Evolutionary conservation across 2,888 invertebrate species (phyloP).

Genomic region (Listrodromus nycthemerus): DNA sequence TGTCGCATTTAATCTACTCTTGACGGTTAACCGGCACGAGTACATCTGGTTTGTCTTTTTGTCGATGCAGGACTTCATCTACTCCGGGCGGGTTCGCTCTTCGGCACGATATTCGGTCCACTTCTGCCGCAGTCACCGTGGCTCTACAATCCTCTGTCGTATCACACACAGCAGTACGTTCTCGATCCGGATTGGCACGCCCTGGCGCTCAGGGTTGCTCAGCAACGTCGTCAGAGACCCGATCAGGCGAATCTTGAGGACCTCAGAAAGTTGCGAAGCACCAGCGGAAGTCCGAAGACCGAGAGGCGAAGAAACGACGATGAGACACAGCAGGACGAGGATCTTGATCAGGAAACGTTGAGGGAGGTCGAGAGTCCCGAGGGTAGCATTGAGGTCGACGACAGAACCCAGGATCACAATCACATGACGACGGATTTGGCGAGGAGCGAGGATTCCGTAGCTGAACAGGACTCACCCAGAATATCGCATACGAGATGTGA

Average conservation of each 20-base stretch:
- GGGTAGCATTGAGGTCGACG: conserved; percentile 83
- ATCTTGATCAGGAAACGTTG: conserved; percentile 68
- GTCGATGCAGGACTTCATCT: conserved; percentile 80
- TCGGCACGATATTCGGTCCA: conserved; percentile 83
- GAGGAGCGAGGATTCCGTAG: conserved; percentile 80
- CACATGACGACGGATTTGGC: conserved; percentile 73
- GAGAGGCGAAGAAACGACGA: conserved; percentile 72
- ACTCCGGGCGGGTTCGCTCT: conserved; percentile 81
- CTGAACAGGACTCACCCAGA: conserved; percentile 79
- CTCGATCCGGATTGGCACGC: conserved; percentile 83
- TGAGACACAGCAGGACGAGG: conserved; percentile 66
- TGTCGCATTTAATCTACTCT: background rate
- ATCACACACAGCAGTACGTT: conserved; percentile 82
- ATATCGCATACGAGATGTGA: conserved; percentile 76
- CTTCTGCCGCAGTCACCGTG: conserved; percentile 82
- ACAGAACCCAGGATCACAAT: conserved; percentile 78
- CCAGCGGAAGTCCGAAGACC: conserved; percentile 78
- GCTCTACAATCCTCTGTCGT: conserved; percentile 82
- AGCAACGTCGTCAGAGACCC: conserved; percentile 82
- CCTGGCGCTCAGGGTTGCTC: conserved; percentile 81
- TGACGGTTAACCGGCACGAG: background rate
- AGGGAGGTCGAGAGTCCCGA: conserved; percentile 80
- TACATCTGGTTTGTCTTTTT: background rate
- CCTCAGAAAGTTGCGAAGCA: conserved; percentile 77
- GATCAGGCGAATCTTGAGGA: conserved; percentile 80